Evolutionary conservation across 2,113 vertebrate genomes (phyloP).

Genomic region (Sitta europaea): DNA sequence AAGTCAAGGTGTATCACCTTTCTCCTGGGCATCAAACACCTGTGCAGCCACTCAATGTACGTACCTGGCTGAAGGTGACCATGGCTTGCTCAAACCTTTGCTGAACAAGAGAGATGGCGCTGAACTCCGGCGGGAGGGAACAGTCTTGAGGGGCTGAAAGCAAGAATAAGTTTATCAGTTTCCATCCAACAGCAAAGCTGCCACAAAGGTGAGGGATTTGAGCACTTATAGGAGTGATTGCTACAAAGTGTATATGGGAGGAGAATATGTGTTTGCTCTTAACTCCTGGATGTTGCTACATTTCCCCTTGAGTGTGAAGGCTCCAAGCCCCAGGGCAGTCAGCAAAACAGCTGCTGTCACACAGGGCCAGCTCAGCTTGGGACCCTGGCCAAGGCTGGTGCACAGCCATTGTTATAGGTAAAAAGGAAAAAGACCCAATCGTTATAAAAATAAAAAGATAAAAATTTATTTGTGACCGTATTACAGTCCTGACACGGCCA

Average conservation of each 20-base stretch:
- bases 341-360: fast-evolving
- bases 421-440: no score
- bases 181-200: background rate
- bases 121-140: slow-evolving; percentile 69
- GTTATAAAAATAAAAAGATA: no score
- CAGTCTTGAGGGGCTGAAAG: slow-evolving; percentile 64
- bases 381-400: background rate
- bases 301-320: fast-evolving
- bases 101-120: slow-evolving; percentile 70
- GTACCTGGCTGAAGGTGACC: slow-evolving; percentile 73
- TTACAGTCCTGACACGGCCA: no score
- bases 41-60: background rate
- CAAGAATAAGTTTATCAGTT: background rate
- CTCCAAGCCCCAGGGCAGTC: fast-evolving
- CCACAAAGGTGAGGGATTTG: background rate
- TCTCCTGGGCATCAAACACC: background rate
- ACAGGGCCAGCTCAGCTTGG: fast-evolving
- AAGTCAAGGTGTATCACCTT: background rate
- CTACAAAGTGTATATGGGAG: background rate
- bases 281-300: background rate
- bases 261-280: background rate
- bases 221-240: background rate
- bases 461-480: no score
- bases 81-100: slow-evolving; percentile 69
- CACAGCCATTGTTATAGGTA: no score